Conservation (phyloP, 2,888 invertebrate genomes). For the Sepioteuthis lessoniana region DNA sequence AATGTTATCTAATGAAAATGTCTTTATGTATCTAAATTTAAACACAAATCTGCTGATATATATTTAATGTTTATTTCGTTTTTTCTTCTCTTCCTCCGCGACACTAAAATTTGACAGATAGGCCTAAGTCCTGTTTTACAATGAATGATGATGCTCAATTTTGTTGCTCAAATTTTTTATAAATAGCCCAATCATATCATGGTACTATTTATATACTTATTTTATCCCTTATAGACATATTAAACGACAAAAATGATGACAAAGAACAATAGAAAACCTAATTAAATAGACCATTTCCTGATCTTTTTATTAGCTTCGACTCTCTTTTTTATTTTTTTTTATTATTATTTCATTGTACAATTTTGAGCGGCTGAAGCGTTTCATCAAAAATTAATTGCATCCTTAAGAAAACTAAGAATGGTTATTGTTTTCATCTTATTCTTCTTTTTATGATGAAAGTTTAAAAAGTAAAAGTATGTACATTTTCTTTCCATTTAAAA, state of each 20-base stretch:
- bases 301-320: not conserved
- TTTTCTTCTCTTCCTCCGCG: not conserved
- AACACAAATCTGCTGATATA: too few relatives aligned
- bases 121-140: not conserved
- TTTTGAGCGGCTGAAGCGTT: not conserved
- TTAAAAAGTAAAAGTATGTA: not conserved
- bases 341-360: not conserved
- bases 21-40: too few relatives aligned
- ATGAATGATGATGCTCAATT: not conserved
- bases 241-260: not conserved
- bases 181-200: not conserved
- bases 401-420: too few relatives aligned
- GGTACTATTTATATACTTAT: not conserved
- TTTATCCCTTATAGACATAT: not conserved
- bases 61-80: too few relatives aligned
- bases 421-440: not conserved
- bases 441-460: not conserved
- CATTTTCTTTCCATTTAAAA: not conserved
- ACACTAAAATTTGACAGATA: conserved; percentile 23
- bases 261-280: not conserved
- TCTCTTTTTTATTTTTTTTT: too few relatives aligned
- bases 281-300: not conserved
- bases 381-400: not conserved
- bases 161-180: conserved; percentile 2
- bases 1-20: not conserved